These are phyloP conservation scores for Chiroxiphia lanceolata DNA, from an alignment of 2,797 vertebrate genomes.

Conservation along the genomic window DNA sequence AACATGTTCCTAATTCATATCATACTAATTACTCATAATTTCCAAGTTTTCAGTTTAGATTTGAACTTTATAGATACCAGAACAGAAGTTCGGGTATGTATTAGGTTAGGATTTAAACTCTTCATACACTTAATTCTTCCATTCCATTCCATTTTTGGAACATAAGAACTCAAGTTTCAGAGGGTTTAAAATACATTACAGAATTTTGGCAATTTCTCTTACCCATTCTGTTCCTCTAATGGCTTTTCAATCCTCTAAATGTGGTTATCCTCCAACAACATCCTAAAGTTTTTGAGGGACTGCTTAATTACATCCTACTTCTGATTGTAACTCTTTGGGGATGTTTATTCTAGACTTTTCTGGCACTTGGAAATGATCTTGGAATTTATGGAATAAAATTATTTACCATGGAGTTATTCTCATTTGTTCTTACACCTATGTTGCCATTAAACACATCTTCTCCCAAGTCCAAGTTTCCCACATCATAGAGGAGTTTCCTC, in stretches of 20 bases:
- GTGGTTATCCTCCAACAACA: not conserved
- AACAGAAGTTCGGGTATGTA: not conserved
- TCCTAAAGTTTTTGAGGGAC: not conserved
- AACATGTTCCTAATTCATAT: not conserved
- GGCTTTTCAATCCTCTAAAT: not conserved
- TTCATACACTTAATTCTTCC: not conserved
- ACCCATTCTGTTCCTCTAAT: fast-evolving
- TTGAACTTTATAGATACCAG: not conserved
- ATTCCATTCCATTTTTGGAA: not conserved
- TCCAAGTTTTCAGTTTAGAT: not conserved
- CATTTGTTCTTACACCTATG: not conserved
- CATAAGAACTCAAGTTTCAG: not conserved
- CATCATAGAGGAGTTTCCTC: not conserved
- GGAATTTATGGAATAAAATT: not conserved
- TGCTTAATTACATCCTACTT: not conserved
- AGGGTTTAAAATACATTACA: not conserved
- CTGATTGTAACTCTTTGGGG: not conserved
- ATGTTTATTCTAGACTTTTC: not conserved
- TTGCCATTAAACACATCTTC: not conserved
- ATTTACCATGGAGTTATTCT: not conserved
- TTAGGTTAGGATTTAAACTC: not conserved
- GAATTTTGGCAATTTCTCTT: not conserved
- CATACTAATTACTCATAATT: not conserved
- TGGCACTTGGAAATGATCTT: not conserved
- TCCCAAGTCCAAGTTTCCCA: not conserved